Evolutionary conservation across 2,888 invertebrate species (phyloP).

Genomic region (Eledone cirrhosa): DNA sequence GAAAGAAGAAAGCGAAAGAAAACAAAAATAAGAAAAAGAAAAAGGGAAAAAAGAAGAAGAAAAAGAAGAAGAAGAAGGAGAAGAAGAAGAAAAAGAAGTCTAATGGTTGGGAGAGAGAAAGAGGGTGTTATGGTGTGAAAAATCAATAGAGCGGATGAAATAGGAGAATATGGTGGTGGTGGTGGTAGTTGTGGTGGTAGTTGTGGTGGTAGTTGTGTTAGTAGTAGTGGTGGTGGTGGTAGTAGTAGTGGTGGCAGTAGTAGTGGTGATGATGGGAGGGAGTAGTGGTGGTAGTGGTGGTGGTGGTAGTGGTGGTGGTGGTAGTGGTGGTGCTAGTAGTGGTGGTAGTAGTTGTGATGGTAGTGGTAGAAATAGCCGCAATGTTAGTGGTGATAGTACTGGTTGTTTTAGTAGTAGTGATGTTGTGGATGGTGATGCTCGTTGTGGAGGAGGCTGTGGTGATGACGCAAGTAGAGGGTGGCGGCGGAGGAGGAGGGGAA

Average conservation of each 20-base stretch:
- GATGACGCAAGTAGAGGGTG: too few species aligned
- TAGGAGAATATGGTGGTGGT: background rate
- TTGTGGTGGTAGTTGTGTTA: too few species aligned
- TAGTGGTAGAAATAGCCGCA: background rate
- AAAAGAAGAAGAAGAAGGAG: background rate
- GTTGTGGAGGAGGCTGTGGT: too few species aligned
- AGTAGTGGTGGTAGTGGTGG: constrained; percentile 32
- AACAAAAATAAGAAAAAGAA: too few species aligned
- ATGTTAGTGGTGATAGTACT: constrained; percentile 1
- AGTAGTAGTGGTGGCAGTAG: constrained; percentile 37
- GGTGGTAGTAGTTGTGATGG: constrained; percentile 8
- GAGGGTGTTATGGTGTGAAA: background rate
- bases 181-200: too few species aligned
- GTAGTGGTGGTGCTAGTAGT: constrained; percentile 35
- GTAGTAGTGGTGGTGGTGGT: too few species aligned
- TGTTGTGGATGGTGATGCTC: too few species aligned
- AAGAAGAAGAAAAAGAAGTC: background rate
- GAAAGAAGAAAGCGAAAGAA: too few species aligned
- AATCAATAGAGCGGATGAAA: background rate
- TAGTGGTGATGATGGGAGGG: too few species aligned
- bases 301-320: constrained; percentile 35
- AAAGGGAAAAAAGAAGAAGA: background rate
- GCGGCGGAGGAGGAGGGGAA: too few species aligned
- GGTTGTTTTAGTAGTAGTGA: too few species aligned
- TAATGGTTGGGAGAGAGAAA: background rate